A percentile compares a stretch with the other conserved stretches of the same genome.
phyloP scores from a whole-genome alignment of 2,113 vertebrate genomes.

The Sula dactylatra region DNA sequence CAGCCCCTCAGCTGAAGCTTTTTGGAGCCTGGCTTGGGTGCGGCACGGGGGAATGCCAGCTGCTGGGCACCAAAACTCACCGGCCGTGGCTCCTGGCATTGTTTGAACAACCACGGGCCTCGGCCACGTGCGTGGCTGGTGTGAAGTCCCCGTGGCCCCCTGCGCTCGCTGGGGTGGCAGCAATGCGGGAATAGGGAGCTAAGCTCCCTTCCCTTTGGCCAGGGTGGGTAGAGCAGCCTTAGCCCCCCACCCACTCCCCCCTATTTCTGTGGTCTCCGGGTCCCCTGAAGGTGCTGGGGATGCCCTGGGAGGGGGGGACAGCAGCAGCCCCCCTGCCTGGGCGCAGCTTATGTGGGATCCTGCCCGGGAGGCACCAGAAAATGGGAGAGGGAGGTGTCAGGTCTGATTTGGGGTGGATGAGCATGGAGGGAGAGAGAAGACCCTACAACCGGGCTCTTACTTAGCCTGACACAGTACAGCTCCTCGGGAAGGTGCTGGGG shows the following conservation, averaged over 20 bases:
- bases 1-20: not conserved
- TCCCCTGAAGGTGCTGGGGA: not conserved
- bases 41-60: not conserved
- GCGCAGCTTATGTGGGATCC: not conserved
- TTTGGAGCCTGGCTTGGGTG: not conserved
- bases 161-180: fast-evolving
- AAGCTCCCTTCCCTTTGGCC: not conserved
- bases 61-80: not conserved
- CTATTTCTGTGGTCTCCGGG: not conserved
- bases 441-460: fast-evolving
- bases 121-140: fast-evolving
- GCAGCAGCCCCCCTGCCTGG: not conserved
- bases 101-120: fast-evolving
- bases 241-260: fast-evolving
- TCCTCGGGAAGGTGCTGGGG: not conserved
- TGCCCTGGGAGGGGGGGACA: not conserved
- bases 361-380: not conserved
- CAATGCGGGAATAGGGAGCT: not conserved
- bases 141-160: not conserved
- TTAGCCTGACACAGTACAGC: not conserved
- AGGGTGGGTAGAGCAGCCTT: not conserved
- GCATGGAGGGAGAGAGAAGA: not conserved
- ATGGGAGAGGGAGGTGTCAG: not conserved
- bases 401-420: not conserved
- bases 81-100: not conserved